Percentiles rank a stretch among this genome's conserved stretches.
phyloP scores from a whole-genome alignment of 53 echinoderm and acorn worm genomes.

The Astropecten irregularis region DNA sequence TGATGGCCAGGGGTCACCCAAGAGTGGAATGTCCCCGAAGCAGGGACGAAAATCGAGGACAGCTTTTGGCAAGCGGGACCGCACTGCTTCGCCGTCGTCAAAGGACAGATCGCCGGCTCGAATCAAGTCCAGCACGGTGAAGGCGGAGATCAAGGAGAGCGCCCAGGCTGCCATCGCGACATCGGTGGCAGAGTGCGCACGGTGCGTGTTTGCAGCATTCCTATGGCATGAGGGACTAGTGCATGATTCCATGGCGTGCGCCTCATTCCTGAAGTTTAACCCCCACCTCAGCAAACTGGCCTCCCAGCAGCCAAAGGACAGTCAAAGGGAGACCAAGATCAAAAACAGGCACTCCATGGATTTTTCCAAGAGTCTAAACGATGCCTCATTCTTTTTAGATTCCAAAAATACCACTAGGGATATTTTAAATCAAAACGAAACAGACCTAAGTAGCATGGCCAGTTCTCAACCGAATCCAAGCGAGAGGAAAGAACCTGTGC shows the following conservation, averaged over 20 bases:
- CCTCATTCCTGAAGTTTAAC: conserved; percentile 91
- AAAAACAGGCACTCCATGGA: conserved; percentile 99
- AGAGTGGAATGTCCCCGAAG: conserved; percentile 89
- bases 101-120: conserved; percentile 90
- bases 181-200: conserved; percentile 89
- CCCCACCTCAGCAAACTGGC: conserved; percentile 77
- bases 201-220: conserved; percentile 90
- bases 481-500: conserved; percentile 20
- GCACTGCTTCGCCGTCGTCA: conserved; percentile 85
- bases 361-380: conserved; percentile 77
- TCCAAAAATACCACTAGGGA: conserved; percentile 61
- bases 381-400: conserved; percentile 57
- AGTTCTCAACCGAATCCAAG: not conserved
- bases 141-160: conserved; percentile 78
- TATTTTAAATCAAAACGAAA: conserved; percentile 72
- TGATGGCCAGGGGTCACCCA: conserved; percentile 83
- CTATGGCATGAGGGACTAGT: conserved; percentile 93
- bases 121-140: conserved; percentile 53
- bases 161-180: conserved; percentile 86
- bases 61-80: conserved; percentile 75
- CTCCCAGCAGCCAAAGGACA: conserved; percentile 56
- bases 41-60: conserved; percentile 73
- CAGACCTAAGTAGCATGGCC: not conserved
- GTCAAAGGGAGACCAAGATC: conserved; percentile 71
- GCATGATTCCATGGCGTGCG: conserved; percentile 97